Conservation (phyloP, 2,888 invertebrate genomes). For the Apotomis betuletana region DNA sequence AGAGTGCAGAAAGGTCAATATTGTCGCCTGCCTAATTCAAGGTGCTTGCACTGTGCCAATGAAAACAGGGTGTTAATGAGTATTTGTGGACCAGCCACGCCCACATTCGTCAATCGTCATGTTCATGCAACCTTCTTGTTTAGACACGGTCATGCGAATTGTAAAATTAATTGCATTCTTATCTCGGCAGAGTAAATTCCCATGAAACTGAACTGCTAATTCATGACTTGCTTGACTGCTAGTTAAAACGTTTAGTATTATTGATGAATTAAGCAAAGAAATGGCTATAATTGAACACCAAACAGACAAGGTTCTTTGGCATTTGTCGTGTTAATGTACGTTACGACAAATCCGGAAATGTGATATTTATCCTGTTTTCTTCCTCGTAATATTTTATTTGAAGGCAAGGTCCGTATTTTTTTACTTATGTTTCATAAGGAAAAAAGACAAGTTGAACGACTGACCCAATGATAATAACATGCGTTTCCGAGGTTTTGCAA, state of each 20-base stretch:
- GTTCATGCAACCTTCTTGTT: neutral
- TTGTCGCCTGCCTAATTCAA: conserved; percentile 19
- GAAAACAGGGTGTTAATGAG: conserved; percentile 19
- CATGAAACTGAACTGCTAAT: conserved; percentile 13
- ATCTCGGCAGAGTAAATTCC: neutral
- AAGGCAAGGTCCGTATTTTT: conserved; percentile 21
- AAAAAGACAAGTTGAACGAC: conserved; percentile 38
- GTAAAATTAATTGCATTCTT: conserved; percentile 9
- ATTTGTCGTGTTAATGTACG: neutral
- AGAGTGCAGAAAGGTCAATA: conserved; percentile 26
- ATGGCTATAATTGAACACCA: conserved; percentile 6
- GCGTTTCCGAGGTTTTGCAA: conserved; percentile 44
- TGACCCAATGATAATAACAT: conserved; percentile 44
- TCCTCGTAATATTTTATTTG: conserved; percentile 35
- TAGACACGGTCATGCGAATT: neutral
- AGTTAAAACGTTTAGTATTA: conserved; percentile 6
- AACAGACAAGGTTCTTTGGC: conserved; percentile 11
- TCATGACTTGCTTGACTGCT: no score
- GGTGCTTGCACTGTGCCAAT: conserved; percentile 12
- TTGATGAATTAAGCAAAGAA: conserved; percentile 3
- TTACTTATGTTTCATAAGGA: conserved; percentile 28
- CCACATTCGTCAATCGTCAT: conserved; percentile 12
- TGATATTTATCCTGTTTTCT: conserved; percentile 30
- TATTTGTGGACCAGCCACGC: conserved; percentile 15
- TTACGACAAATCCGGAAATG: conserved; percentile 16